phyloP scores from a whole-genome alignment of 1,140 invertebrate genomes.

The Nephotettix cincticeps region DNA sequence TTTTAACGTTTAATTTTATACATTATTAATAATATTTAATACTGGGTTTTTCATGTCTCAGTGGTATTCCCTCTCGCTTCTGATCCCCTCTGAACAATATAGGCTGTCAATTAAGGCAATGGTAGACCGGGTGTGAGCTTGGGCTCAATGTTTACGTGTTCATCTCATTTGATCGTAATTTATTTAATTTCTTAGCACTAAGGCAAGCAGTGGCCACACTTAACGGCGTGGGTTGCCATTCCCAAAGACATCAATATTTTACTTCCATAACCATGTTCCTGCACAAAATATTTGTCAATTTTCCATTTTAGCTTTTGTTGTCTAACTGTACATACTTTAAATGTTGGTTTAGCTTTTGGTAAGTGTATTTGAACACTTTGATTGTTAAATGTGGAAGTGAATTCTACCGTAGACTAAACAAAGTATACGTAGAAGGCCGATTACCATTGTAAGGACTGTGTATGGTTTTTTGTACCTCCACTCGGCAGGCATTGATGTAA shows the following conservation, averaged over 20 bases:
- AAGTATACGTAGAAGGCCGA: too few species aligned
- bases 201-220: conserved; percentile 4
- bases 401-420: too few species aligned
- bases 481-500: too few species aligned
- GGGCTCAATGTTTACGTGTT: background rate
- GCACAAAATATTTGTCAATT: background rate
- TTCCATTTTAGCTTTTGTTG: background rate
- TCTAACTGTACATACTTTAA: background rate
- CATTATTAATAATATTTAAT: background rate
- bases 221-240: background rate
- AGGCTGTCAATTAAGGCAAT: conserved; percentile 12
- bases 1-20: background rate
- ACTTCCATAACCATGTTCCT: too few species aligned
- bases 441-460: too few species aligned
- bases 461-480: too few species aligned
- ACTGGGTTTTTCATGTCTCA: background rate
- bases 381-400: too few species aligned
- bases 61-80: background rate
- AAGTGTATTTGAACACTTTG: background rate
- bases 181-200: conserved; percentile 5
- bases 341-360: background rate
- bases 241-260: too few species aligned
- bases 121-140: background rate
- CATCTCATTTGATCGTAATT: background rate
- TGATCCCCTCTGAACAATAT: background rate